phyloP scores from a whole-genome alignment of 1,140 invertebrate genomes.

The Rhizoglyphus robini region DNA sequence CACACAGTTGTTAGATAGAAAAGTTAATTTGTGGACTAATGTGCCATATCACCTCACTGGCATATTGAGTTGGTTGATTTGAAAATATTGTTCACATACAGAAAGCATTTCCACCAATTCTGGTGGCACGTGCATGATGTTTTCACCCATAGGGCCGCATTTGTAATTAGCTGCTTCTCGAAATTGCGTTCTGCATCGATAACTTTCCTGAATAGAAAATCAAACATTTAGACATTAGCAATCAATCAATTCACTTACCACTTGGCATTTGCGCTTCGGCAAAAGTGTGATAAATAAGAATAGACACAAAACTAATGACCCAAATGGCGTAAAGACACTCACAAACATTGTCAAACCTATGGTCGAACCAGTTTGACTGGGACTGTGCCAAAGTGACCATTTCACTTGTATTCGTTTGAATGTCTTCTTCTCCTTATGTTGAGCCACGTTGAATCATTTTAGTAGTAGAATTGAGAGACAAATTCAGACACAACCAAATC shows the following conservation, averaged over 20 bases:
- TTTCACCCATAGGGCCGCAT: constrained; percentile 16
- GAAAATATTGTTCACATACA: constrained; percentile 24
- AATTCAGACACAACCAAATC: neutral
- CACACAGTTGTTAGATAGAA: neutral
- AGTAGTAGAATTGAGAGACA: neutral
- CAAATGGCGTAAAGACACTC: constrained; percentile 13
- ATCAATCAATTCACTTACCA: constrained; percentile 6
- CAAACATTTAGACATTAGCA: neutral
- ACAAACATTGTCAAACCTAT: no score
- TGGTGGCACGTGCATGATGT: constrained; percentile 16
- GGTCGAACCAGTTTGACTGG: neutral
- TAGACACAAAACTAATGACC: constrained; percentile 7
- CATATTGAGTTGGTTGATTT: neutral
- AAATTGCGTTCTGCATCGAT: neutral
- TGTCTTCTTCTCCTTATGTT: neutral
- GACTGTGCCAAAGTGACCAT: neutral
- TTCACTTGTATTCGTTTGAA: neutral
- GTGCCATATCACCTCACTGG: neutral
- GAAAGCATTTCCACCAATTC: constrained; percentile 24
- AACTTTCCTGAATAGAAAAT: neutral
- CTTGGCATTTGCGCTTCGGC: constrained; percentile 18
- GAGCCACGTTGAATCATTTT: neutral
- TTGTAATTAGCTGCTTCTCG: neutral
- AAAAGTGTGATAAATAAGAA: constrained; percentile 14
- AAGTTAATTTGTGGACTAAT: neutral